These are phyloP conservation scores for Caenorhabditis drosophilae DNA, from an alignment of 2,888 invertebrate genomes.

Conservation along the genomic window DNA sequence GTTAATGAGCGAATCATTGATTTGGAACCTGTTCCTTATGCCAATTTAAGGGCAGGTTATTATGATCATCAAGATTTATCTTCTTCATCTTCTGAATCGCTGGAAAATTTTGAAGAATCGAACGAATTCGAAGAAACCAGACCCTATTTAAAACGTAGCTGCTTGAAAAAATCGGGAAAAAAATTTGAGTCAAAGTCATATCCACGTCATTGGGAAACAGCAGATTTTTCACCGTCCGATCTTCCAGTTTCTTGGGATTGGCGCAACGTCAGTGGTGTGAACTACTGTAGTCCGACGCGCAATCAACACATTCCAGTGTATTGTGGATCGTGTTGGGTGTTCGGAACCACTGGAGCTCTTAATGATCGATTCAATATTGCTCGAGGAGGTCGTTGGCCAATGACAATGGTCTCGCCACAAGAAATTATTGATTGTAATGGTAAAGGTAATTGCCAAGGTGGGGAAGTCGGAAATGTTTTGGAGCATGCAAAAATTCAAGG, in stretches of 20 bases:
- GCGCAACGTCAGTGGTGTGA: conserved; percentile 71
- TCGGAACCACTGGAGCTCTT: conserved; percentile 71
- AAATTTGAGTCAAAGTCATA: conserved; percentile 39
- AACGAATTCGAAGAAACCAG: conserved; percentile 36
- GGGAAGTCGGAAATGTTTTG: conserved; percentile 69
- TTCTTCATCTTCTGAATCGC: conserved; percentile 1
- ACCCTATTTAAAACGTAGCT: conserved; percentile 32
- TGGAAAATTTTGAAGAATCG: background rate
- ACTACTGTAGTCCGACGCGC: conserved; percentile 71
- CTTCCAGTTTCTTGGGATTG: conserved; percentile 71
- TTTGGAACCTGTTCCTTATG: conserved; percentile 23
- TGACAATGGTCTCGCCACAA: conserved; percentile 71
- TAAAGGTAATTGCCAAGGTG: conserved; percentile 71
- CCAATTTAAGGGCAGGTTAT: conserved; percentile 6
- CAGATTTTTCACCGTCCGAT: conserved; percentile 47
- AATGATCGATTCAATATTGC: conserved; percentile 73
- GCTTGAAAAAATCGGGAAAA: conserved; percentile 46
- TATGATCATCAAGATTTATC: conserved; percentile 5
- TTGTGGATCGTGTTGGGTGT: conserved; percentile 73
- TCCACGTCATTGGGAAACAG: conserved; percentile 60
- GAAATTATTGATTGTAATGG: conserved; percentile 72
- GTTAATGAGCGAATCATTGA: conserved; percentile 23
- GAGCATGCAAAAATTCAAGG: conserved; percentile 71
- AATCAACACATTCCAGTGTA: conserved; percentile 73
- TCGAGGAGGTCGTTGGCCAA: conserved; percentile 71